Conservation (phyloP, 2,113 vertebrate species). For the Edolisoma coerulescens region DNA sequence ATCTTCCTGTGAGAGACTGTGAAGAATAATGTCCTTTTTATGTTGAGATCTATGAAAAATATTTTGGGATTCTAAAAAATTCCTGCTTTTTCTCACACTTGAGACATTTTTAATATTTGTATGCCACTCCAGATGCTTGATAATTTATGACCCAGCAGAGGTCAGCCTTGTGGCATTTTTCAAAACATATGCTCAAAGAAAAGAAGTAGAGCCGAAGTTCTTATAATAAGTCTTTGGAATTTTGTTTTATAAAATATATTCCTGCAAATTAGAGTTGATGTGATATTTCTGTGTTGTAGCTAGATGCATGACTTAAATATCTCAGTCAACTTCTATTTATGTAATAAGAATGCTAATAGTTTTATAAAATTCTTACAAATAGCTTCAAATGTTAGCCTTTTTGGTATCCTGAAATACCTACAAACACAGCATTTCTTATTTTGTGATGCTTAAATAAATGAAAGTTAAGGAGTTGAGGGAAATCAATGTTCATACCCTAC, state of each 20-base stretch:
- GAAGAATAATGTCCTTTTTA: background rate
- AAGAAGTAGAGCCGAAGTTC: background rate
- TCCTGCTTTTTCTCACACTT: background rate
- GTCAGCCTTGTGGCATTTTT: constrained; percentile 46
- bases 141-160: constrained; percentile 54
- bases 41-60: background rate
- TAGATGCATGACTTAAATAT: background rate
- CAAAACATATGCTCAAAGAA: background rate
- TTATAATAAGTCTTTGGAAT: background rate
- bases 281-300: background rate
- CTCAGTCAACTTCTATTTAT: background rate
- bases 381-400: background rate
- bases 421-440: background rate
- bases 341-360: background rate
- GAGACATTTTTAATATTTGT: background rate
- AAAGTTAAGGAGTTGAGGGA: background rate
- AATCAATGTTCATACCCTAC: background rate
- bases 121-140: background rate
- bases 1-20: background rate
- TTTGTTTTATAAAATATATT: background rate
- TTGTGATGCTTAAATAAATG: background rate
- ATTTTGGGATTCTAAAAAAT: background rate
- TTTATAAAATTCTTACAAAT: background rate
- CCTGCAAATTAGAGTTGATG: background rate
- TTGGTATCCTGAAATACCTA: background rate